Percentiles rank a stretch among this genome's conserved stretches.
phyloP scores from a whole-genome alignment of 2,797 vertebrate genomes.

The Nyctalus aviator region DNA sequence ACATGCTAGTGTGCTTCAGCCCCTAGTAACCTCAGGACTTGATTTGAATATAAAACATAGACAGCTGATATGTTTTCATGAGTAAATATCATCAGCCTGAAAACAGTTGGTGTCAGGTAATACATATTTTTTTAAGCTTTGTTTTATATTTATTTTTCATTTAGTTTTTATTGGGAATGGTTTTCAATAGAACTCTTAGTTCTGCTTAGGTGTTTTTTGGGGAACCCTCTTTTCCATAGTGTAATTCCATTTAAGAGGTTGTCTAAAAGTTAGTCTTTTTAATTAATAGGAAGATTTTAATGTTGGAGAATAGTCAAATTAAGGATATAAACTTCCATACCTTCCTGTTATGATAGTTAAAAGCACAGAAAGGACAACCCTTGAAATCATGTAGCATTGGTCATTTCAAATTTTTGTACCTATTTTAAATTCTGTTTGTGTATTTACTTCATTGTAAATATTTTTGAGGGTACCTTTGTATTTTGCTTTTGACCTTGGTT shows the following conservation, averaged over 20 bases:
- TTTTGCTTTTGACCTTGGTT: constrained; percentile 88
- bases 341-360: constrained; percentile 86
- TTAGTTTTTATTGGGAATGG: constrained; percentile 88
- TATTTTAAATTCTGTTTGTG: constrained; percentile 86
- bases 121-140: constrained; percentile 83
- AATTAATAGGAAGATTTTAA: constrained; percentile 83
- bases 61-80: constrained; percentile 88
- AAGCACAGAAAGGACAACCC: constrained; percentile 90
- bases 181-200: constrained; percentile 86
- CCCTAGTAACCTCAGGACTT: constrained; percentile 90
- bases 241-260: constrained; percentile 88
- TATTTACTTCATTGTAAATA: constrained; percentile 90
- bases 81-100: constrained; percentile 86
- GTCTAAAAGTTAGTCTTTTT: constrained; percentile 85
- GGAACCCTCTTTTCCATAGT: constrained; percentile 84
- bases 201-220: constrained; percentile 88
- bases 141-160: constrained; percentile 90
- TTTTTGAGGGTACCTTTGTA: constrained; percentile 88
- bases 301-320: constrained; percentile 79
- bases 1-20: constrained; percentile 87
- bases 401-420: constrained; percentile 86
- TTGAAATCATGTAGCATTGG: constrained; percentile 86
- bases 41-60: constrained; percentile 85
- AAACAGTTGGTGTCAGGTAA: constrained; percentile 88
- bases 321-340: constrained; percentile 80